Base-by-base conservation (phyloP, 2,888 invertebrate species). In the Dendrolimus houi region DNA sequence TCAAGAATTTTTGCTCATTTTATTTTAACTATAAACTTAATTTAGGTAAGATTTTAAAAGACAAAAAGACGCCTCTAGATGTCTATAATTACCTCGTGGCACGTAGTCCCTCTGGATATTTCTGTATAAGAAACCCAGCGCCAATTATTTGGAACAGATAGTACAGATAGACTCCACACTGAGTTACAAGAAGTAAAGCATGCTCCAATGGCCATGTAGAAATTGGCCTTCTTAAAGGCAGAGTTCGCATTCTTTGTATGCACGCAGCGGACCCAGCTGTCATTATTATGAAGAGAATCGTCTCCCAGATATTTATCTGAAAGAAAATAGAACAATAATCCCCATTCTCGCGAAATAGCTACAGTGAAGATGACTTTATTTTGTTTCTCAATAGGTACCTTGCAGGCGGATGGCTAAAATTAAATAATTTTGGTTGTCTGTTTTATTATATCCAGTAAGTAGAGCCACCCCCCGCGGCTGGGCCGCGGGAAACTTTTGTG, bases 161-260 rank as follows among this genome's bases (percentile, higher is more conserved):
- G 83, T 95, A 95, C 14, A 96, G 92, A 77, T 95, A 95, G 59
- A 96, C 94, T 6, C 96, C 96, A 41, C 94, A 94, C 77, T 96
- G 95, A 1, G 96, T 96, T 52, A 96, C 94, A 7, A 96, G 92
- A 52, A 96, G 85, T 17, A 96, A 85, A 0, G 94, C 94, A 69
- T 94, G 94, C 70, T 96, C 95, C 64, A 96, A 81, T 54, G 91
- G 91, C 69, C 91, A 69, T 1, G 81, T 65, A 3, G 80, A 69
- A n/a, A 85, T 73, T 1, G 77, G 67, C 52, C 80, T 73, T 3
- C 85, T 81, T n/a, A 84, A 62, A 0, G 81, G 81, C 56, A 90
- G 64, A 1, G 79, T 74, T 41, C 87, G 79, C 85, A 88, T 87
- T 42, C 85, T 78, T 58, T 83, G 85, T 55, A 90, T 79, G 62